Conservation (phyloP, 1,140 invertebrate species). For the Lasioglossum albipes region DNA sequence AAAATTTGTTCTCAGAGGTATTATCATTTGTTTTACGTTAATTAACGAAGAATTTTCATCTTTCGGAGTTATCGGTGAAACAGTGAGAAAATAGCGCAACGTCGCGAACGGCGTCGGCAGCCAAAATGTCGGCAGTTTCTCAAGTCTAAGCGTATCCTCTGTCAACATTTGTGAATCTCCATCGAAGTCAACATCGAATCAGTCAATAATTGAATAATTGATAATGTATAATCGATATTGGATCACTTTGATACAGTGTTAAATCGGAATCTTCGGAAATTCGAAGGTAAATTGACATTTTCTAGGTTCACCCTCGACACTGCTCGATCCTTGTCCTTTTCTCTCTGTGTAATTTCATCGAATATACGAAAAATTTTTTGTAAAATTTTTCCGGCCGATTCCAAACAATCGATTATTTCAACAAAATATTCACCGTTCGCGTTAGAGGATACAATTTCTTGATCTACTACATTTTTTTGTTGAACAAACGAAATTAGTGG, state of each 20-base stretch:
- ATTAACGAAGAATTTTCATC: background rate
- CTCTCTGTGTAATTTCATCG: slow-evolving; percentile 15
- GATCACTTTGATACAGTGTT: slow-evolving; percentile 31
- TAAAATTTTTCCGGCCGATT: background rate
- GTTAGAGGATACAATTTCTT: background rate
- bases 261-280: slow-evolving; percentile 33
- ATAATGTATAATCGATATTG: slow-evolving; percentile 43
- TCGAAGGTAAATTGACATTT: slow-evolving; percentile 44
- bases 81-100: slow-evolving; percentile 45
- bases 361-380: slow-evolving; percentile 1
- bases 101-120: slow-evolving; percentile 70
- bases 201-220: slow-evolving; percentile 36
- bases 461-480: background rate
- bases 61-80: background rate
- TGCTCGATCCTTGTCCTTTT: slow-evolving; percentile 28
- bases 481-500: slow-evolving; percentile 11
- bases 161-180: slow-evolving; percentile 62
- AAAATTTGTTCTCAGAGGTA: background rate
- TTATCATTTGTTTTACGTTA: background rate
- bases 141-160: slow-evolving; percentile 71
- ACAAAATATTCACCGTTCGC: background rate
- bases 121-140: slow-evolving; percentile 74
- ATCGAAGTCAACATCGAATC: slow-evolving; percentile 45
- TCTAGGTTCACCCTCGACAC: slow-evolving; percentile 39
- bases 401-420: background rate